Evolutionary conservation across 2,888 invertebrate species (phyloP), one percentile per base, ranked within the genome.

Genomic region (Volucella inanis): DNA sequence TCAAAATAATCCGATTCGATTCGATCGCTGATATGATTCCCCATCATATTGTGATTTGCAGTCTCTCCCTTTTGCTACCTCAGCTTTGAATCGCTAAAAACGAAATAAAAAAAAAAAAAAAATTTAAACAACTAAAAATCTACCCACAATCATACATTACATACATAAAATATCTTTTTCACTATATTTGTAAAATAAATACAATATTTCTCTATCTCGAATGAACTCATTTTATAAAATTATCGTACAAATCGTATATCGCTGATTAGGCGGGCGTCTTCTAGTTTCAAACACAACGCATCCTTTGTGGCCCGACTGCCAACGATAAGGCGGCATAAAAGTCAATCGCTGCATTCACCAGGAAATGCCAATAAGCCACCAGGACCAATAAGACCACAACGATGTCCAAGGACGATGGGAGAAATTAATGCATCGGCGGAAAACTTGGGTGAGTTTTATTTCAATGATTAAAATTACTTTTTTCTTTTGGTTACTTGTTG

Each of bases 251-350:
- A 88, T 89, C 89, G 88, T 88, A 88, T 89, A 89, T 89, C 89
- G 89, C 89, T 89, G 88, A 91, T 89, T 93, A 95, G 95, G 93
- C 94, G 95, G 90, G 95, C 95, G 92, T 95, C 96, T 90, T 94
- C 94, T 93, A 97, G 97, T 92, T 97, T 97, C 94, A 97, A 97
- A 94, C 97, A 97, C 94, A 97, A 97, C 93, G 96, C 97, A 89
- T 97, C 97, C 76, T 98, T 98, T 93, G 97, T 97, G 92, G 97
- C 97, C 90, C 95, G 97, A 89, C 94, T 97, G 92, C 97, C 97
- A 89, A 97, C 97, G 87, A 97, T 97, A 92, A 94, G 97, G 83
- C 94, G 97, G 52, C 95, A 96, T 93, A 96, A 96, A 92, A 95
- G 95, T 91, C 95, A 95, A 88, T 95, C 96, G 85, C 94, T 96